Conservation (phyloP, 2,797 vertebrate genomes). For the Discoglossus pictus region DNA sequence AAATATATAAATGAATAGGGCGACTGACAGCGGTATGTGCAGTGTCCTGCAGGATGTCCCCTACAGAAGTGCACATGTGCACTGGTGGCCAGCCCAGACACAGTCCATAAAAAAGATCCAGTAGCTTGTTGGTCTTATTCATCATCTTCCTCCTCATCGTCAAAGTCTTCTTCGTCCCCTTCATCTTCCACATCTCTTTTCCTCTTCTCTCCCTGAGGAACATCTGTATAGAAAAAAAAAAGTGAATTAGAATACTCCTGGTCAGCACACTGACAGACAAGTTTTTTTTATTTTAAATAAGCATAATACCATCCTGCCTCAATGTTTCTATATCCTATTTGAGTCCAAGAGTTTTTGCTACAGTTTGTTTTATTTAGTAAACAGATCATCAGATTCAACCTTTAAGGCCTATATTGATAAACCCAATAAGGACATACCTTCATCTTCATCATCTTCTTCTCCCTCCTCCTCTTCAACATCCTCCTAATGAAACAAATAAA, state of each 20-base stretch:
- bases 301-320: no score
- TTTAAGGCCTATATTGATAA: no score
- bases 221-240: slow-evolving; percentile 53
- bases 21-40: slow-evolving; percentile 39
- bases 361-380: no score
- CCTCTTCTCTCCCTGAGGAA: slow-evolving; percentile 55
- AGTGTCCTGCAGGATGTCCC: slow-evolving; percentile 54
- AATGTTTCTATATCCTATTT: no score
- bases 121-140: slow-evolving; percentile 53
- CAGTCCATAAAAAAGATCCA: slow-evolving; percentile 66
- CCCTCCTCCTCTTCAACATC: slow-evolving; percentile 65
- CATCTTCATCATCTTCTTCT: slow-evolving; percentile 65
- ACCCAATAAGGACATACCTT: slow-evolving; percentile 41
- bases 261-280: no score
- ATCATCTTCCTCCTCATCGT: slow-evolving; percentile 59
- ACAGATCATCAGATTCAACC: background rate
- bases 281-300: no score
- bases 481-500: slow-evolving; percentile 52
- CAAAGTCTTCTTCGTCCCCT: slow-evolving; percentile 60
- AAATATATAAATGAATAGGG: slow-evolving; percentile 36
- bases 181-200: slow-evolving; percentile 62
- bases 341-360: no score
- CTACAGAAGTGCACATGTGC: slow-evolving; percentile 62
- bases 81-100: slow-evolving; percentile 63
- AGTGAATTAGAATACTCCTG: no score